Evolutionary conservation across 1,140 invertebrate genomes (phyloP).

Genomic region (Drosophila elegans): DNA sequence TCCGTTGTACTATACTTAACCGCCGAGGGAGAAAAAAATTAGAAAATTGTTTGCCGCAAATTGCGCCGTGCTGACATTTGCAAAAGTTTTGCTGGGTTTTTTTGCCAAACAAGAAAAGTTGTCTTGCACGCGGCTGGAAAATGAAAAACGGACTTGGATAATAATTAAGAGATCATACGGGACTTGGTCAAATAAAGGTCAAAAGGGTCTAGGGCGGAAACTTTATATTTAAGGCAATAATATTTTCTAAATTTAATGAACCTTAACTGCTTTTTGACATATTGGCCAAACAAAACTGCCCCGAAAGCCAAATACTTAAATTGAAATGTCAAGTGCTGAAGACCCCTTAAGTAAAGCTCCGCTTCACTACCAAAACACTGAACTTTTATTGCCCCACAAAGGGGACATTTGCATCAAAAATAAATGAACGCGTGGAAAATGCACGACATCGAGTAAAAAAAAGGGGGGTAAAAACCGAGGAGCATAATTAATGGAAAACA

Average conservation of each 20-base stretch:
- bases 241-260: no score
- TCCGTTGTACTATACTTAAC: constrained; percentile 1
- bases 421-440: constrained; percentile 43
- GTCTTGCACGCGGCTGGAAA: constrained; percentile 26
- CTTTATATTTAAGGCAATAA: no score
- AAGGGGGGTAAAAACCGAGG: constrained; percentile 2
- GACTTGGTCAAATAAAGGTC: constrained; percentile 29
- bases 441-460: constrained; percentile 18
- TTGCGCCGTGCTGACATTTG: constrained; percentile 70
- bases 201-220: constrained; percentile 5
- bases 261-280: background rate
- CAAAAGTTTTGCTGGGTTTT: constrained; percentile 40
- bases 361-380: constrained; percentile 10
- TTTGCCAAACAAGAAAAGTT: constrained; percentile 33
- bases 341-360: constrained; percentile 6
- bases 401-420: constrained; percentile 48
- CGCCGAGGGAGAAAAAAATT: constrained; percentile 55
- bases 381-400: constrained; percentile 43
- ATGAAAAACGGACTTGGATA: constrained; percentile 9
- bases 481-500: constrained; percentile 63
- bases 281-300: constrained; percentile 8
- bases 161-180: constrained; percentile 34
- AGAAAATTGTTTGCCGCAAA: constrained; percentile 63
- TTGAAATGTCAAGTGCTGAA: constrained; percentile 47
- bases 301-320: constrained; percentile 28